Percentiles rank a stretch among this genome's conserved stretches.
Evolutionary conservation across 2,888 invertebrate species (phyloP).

Genomic region (Matsumyia berberina): DNA sequence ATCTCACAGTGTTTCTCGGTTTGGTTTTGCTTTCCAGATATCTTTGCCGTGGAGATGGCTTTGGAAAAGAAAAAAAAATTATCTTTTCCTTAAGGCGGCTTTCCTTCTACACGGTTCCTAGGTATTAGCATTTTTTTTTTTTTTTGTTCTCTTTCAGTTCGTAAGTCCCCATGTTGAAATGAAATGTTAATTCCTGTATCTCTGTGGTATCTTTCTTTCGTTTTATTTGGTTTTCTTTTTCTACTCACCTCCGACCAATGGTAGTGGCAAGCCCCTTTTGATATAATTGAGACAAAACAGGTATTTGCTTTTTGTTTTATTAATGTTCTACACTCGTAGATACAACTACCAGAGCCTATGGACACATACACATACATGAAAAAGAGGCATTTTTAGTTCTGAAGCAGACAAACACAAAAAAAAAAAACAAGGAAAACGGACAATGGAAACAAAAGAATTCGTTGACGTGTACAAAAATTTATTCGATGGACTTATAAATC

Average conservation of each 20-base stretch:
- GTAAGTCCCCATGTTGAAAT: slow-evolving; percentile 16
- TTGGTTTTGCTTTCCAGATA: too few relatives aligned
- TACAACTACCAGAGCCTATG: slow-evolving; percentile 31
- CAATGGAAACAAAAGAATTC: slow-evolving; percentile 66
- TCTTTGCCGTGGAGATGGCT: slow-evolving; percentile 20
- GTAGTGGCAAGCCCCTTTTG: slow-evolving; percentile 51
- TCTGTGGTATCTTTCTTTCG: slow-evolving; percentile 49
- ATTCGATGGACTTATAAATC: slow-evolving; percentile 60
- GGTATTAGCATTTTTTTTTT: slow-evolving; percentile 24
- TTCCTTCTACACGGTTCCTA: slow-evolving; percentile 15
- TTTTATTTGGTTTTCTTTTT: slow-evolving; percentile 34
- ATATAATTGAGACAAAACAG: slow-evolving; percentile 75
- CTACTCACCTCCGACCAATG: slow-evolving; percentile 51
- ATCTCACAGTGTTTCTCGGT: slow-evolving; percentile 19
- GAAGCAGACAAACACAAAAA: slow-evolving; percentile 16
- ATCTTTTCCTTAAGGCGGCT: slow-evolving; percentile 29
- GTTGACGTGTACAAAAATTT: slow-evolving; percentile 70
- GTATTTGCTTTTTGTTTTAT: slow-evolving; percentile 75
- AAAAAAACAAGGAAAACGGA: slow-evolving; percentile 24
- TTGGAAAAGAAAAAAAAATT: slow-evolving; percentile 26
- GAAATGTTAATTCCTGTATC: slow-evolving; percentile 59
- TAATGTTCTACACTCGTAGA: slow-evolving; percentile 59
- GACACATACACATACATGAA: slow-evolving; percentile 5
- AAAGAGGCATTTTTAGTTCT: slow-evolving; percentile 22
- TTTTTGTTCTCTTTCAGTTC: neutral